Evolutionary conservation across 2,888 invertebrate genomes (phyloP).

Genomic region (Saturnia japonica): DNA sequence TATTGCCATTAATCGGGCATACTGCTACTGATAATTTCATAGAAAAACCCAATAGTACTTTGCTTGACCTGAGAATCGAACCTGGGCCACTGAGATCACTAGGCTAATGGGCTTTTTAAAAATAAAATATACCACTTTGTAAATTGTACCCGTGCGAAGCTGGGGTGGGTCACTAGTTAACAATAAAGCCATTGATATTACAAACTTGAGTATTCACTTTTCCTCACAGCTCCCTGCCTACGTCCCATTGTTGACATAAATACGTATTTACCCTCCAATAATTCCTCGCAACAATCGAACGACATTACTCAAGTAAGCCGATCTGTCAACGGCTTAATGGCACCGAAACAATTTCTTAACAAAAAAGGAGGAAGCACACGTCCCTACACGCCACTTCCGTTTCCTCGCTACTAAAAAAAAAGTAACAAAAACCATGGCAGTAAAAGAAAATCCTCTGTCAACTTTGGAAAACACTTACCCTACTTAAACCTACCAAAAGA

Average conservation of each 20-base stretch:
- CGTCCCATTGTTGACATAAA: slow-evolving; percentile 21
- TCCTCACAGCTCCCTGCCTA: not conserved
- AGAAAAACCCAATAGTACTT: too few relatives aligned
- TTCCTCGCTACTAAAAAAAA: slow-evolving; percentile 73
- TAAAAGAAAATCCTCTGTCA: slow-evolving; percentile 64
- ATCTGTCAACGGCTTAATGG: slow-evolving; percentile 82
- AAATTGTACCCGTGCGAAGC: too few relatives aligned
- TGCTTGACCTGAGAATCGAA: too few relatives aligned
- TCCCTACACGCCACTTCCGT: slow-evolving; percentile 74
- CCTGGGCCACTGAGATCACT: too few relatives aligned
- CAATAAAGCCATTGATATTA: not conserved
- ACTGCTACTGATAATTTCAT: too few relatives aligned
- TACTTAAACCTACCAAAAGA: slow-evolving; percentile 32
- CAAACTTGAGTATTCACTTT: not conserved
- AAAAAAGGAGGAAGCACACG: slow-evolving; percentile 79
- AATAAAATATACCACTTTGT: too few relatives aligned
- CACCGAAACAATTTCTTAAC: slow-evolving; percentile 79
- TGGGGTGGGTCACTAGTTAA: too few relatives aligned
- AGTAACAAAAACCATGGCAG: slow-evolving; percentile 63
- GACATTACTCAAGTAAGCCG: slow-evolving; percentile 72
- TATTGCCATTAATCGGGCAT: too few relatives aligned
- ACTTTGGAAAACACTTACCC: slow-evolving; percentile 55
- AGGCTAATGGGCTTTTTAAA: too few relatives aligned
- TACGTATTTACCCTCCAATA: slow-evolving; percentile 21
- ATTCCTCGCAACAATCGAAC: slow-evolving; percentile 59